A percentile compares a stretch with the other conserved stretches of the same genome.
Evolutionary conservation across 2,888 invertebrate genomes (phyloP).

Genomic region (Liodrosophila aerea): DNA sequence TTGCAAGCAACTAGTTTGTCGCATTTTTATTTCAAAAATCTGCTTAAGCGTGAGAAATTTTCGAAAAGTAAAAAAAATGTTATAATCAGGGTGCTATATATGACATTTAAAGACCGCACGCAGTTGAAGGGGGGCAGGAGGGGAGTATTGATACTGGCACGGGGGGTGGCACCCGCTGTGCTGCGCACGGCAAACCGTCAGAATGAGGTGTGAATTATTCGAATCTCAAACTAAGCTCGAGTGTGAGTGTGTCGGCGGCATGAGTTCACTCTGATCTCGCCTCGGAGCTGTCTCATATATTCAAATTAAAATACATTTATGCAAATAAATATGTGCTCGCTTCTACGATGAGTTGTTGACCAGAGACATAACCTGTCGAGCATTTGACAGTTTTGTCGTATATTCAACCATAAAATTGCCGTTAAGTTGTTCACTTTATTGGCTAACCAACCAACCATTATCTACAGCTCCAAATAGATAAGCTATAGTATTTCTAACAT

Average conservation of each 20-base stretch:
- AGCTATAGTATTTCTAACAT: background rate
- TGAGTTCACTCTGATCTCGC: conserved; percentile 16
- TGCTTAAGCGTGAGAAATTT: conserved; percentile 66
- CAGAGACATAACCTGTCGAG: conserved; percentile 29
- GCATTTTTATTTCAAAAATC: conserved; percentile 33
- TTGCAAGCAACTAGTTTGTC: conserved; percentile 47
- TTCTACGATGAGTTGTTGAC: conserved; percentile 29
- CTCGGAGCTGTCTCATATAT: conserved; percentile 48
- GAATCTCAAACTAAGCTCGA: conserved; percentile 22
- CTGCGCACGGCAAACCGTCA: conserved; percentile 30
- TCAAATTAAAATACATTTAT: conserved; percentile 70
- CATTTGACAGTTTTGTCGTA: conserved; percentile 68
- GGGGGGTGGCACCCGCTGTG: conserved; percentile 35
- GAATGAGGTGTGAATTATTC: conserved; percentile 73
- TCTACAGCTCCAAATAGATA: background rate
- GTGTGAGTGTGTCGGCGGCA: conserved; percentile 21
- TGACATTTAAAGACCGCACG: conserved; percentile 57
- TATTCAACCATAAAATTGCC: conserved; percentile 63
- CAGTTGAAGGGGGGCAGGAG: conserved; percentile 6
- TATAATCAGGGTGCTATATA: conserved; percentile 24
- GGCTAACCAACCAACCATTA: conserved; percentile 20
- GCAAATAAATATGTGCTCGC: conserved; percentile 55
- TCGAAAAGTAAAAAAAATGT: conserved; percentile 18
- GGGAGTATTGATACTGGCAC: too few relatives aligned
- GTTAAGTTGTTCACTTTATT: conserved; percentile 67